Conservation (phyloP, 2,113 vertebrate species). For the Poecilia latipinna region DNA sequence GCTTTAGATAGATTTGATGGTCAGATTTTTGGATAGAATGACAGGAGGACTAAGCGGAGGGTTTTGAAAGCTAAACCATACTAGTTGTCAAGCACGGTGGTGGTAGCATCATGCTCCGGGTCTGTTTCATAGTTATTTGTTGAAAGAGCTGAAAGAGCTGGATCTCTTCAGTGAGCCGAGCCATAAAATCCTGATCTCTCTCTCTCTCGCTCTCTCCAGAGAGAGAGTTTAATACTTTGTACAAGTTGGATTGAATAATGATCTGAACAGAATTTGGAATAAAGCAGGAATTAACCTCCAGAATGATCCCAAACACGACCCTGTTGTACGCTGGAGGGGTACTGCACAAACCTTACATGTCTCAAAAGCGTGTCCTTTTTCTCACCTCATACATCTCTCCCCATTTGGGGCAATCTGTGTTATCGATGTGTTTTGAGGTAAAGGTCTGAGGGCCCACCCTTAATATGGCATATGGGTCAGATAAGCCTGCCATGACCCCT, state of each 20-base stretch:
- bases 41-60: too few species aligned
- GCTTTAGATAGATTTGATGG: too few species aligned
- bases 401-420: constrained; percentile 88
- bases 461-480: constrained; percentile 90
- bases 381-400: constrained; percentile 91
- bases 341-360: neutral
- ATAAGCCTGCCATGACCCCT: constrained; percentile 89
- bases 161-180: neutral
- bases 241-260: too few species aligned
- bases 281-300: neutral
- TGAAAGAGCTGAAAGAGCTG: neutral
- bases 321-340: neutral
- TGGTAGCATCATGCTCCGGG: too few species aligned
- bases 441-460: constrained; percentile 90
- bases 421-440: constrained; percentile 86
- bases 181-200: too few species aligned
- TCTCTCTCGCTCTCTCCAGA: too few species aligned
- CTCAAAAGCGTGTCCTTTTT: neutral
- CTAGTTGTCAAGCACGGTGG: too few species aligned
- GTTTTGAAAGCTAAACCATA: too few species aligned
- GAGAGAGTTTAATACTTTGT: too few species aligned
- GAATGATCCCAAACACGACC: neutral
- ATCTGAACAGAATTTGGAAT: neutral
- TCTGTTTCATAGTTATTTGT: too few species aligned
- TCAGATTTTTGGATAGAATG: too few species aligned